These are phyloP conservation scores for Trachelus iudaicus DNA, from an alignment of 2,888 invertebrate species.

Conservation along the genomic window DNA sequence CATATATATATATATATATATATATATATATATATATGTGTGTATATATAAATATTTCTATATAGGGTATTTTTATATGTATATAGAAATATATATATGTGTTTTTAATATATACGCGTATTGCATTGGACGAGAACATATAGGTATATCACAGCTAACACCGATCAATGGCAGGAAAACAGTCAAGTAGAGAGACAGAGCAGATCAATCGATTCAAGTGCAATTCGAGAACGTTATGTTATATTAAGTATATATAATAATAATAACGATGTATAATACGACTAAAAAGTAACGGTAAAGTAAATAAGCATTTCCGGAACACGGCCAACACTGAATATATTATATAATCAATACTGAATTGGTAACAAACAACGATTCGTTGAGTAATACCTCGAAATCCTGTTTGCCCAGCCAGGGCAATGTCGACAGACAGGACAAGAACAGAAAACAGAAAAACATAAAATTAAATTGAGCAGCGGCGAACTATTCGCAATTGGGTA, in stretches of 20 bases:
- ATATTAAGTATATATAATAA: conserved; percentile 28
- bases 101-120: neutral
- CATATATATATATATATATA: neutral
- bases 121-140: neutral
- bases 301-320: conserved; percentile 60
- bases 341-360: conserved; percentile 54
- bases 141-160: conserved; percentile 56
- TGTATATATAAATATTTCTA: neutral
- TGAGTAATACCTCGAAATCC: conserved; percentile 86
- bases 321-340: conserved; percentile 59
- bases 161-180: conserved; percentile 58
- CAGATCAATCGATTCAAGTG: conserved; percentile 57
- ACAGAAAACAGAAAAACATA: conserved; percentile 75
- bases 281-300: conserved; percentile 45
- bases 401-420: conserved; percentile 74
- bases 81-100: too few species aligned
- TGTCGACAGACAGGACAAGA: conserved; percentile 77
- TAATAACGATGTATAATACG: conserved; percentile 26
- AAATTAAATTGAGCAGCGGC: conserved; percentile 49
- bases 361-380: conserved; percentile 60
- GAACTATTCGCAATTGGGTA: neutral
- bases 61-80: neutral
- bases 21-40: neutral
- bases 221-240: conserved; percentile 43
- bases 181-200: conserved; percentile 53